These are phyloP conservation scores for Tribolium freemani DNA, from an alignment of 2,888 invertebrate species.

Conservation along the genomic window DNA sequence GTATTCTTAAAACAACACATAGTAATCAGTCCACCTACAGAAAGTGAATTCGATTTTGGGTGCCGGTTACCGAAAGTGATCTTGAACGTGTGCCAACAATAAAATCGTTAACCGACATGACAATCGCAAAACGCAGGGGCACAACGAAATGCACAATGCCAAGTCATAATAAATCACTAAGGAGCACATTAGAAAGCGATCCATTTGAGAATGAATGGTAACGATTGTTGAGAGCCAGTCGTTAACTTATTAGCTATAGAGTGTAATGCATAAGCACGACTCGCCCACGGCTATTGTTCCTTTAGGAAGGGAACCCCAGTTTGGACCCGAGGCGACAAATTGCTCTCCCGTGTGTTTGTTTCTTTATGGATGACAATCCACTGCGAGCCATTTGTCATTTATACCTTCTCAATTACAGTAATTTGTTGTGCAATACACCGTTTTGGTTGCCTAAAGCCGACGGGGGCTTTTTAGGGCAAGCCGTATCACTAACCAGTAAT, in stretches of 20 bases:
- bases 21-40: too few relatives aligned
- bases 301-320: slow-evolving; percentile 40
- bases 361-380: slow-evolving; percentile 33
- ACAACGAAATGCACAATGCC: slow-evolving; percentile 57
- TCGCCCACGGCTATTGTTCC: slow-evolving; percentile 62
- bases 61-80: slow-evolving; percentile 7
- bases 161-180: slow-evolving; percentile 64
- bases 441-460: slow-evolving; percentile 6
- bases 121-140: slow-evolving; percentile 48
- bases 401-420: slow-evolving; percentile 34
- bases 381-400: slow-evolving; percentile 27
- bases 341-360: slow-evolving; percentile 51
- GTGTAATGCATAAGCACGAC: slow-evolving; percentile 62
- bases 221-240: slow-evolving; percentile 51
- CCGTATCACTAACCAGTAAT: slow-evolving; percentile 7
- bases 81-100: slow-evolving; percentile 64
- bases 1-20: too few relatives aligned
- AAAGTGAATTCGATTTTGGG: too few relatives aligned
- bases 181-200: slow-evolving; percentile 62
- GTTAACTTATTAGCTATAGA: slow-evolving; percentile 62
- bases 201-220: slow-evolving; percentile 56
- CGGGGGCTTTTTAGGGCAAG: slow-evolving; percentile 12
- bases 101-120: slow-evolving; percentile 50
- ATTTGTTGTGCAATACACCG: slow-evolving; percentile 25
- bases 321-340: slow-evolving; percentile 52